A percentile compares a stretch with the other conserved stretches of the same genome.
phyloP scores from a whole-genome alignment of 2,888 invertebrate species.

The Hypselothyrea guttata region DNA sequence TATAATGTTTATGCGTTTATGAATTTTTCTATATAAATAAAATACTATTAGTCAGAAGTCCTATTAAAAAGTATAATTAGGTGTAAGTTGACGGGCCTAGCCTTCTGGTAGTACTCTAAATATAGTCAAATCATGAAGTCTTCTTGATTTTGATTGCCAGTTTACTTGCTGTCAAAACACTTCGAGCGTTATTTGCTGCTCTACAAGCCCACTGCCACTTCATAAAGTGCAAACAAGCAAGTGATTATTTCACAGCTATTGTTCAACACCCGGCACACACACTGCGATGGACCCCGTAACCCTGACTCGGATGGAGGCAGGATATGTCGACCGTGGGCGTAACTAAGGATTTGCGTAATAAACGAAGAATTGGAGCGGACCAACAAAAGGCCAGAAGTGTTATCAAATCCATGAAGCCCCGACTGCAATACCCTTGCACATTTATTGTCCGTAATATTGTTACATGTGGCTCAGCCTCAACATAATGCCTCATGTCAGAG shows the following conservation, averaged over 20 bases:
- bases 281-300: no score
- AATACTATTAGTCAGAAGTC: no score
- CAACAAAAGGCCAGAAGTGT: constrained; percentile 5
- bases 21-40: no score
- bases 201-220: constrained; percentile 37
- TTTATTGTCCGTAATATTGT: no score
- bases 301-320: constrained; percentile 3
- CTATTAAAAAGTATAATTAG: no score
- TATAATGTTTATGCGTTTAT: no score
- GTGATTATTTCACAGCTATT: constrained; percentile 75
- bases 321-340: constrained; percentile 24
- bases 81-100: no score
- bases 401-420: neutral
- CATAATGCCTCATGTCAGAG: neutral
- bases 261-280: constrained; percentile 47
- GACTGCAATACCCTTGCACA: constrained; percentile 20
- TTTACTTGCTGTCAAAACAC: neutral
- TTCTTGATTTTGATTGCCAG: neutral
- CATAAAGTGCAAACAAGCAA: constrained; percentile 75
- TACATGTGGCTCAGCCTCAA: neutral
- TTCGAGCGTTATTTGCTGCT: constrained; percentile 24
- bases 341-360: constrained; percentile 71
- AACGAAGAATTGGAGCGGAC: constrained; percentile 45
- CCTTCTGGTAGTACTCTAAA: no score
- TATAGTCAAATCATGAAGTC: no score